Percentiles rank a stretch among this genome's conserved stretches.
These are phyloP conservation scores for Polyommatus iphigenia DNA, from an alignment of 2,888 invertebrate genomes.

Conservation along the genomic window DNA sequence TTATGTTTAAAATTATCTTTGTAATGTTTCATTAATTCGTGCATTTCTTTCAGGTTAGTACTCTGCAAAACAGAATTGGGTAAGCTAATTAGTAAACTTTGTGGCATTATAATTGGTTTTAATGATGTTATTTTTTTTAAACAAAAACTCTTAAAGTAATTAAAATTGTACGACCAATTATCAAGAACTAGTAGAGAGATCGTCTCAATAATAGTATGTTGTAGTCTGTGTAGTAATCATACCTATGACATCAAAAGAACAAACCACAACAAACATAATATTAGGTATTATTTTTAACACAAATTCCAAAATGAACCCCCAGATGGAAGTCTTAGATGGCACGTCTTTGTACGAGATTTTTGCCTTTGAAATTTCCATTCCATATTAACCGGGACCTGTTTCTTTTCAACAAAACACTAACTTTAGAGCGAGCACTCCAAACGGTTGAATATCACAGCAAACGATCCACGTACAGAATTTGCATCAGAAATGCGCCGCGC, in stretches of 20 bases:
- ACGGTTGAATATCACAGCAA: constrained; percentile 61
- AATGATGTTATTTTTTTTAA: background rate
- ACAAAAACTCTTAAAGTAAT: too few species aligned
- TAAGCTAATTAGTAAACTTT: background rate
- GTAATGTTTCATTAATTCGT: background rate
- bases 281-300: background rate
- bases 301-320: background rate
- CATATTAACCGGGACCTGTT: constrained; percentile 34
- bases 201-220: too few species aligned
- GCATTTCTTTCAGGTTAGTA: constrained; percentile 16
- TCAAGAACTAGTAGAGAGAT: too few species aligned
- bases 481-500: constrained; percentile 62
- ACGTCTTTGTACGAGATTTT: constrained; percentile 28
- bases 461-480: constrained; percentile 66
- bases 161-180: background rate
- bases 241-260: too few species aligned
- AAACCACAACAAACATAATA: background rate
- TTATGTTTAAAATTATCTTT: too few species aligned
- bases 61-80: background rate
- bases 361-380: constrained; percentile 33
- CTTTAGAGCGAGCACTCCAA: constrained; percentile 32
- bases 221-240: too few species aligned
- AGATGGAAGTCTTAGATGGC: constrained; percentile 20
- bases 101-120: background rate
- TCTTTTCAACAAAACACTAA: constrained; percentile 34